phyloP scores from a whole-genome alignment of 2,113 vertebrate genomes.

The Heterochromis multidens region DNA sequence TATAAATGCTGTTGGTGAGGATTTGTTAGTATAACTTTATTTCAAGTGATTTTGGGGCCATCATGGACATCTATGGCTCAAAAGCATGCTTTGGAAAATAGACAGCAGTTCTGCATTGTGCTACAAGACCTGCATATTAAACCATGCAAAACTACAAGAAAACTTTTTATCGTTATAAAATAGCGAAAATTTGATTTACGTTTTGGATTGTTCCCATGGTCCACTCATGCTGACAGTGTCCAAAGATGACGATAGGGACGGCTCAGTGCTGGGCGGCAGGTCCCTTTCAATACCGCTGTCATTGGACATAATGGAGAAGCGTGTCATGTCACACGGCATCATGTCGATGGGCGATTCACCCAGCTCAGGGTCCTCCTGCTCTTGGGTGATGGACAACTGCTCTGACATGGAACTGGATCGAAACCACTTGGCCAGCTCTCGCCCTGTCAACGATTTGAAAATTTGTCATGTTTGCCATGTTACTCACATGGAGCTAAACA shows the following conservation, averaged over 20 bases:
- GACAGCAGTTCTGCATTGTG: accelerated
- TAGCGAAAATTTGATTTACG: not conserved
- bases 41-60: not conserved
- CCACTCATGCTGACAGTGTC: not conserved
- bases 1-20: not conserved
- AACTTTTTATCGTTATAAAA: not conserved
- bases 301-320: constrained; percentile 85
- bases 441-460: constrained; percentile 76
- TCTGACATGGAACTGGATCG: constrained; percentile 70
- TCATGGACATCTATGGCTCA: not conserved
- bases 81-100: not conserved
- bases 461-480: not conserved
- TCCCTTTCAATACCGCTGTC: constrained; percentile 95
- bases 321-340: constrained; percentile 66
- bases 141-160: not conserved
- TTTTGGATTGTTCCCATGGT: constrained; percentile 49
- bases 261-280: constrained; percentile 67
- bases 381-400: constrained; percentile 66
- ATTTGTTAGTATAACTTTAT: not conserved
- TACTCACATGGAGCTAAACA: not conserved
- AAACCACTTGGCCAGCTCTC: constrained; percentile 83
- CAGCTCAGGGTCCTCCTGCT: constrained; percentile 75
- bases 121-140: not conserved
- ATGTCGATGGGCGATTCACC: constrained; percentile 70
- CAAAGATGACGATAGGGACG: not conserved